A percentile compares a stretch with the other conserved stretches of the same genome.
Evolutionary conservation across 2,888 invertebrate species (phyloP).

Genomic region (Sialis lutaria): DNA sequence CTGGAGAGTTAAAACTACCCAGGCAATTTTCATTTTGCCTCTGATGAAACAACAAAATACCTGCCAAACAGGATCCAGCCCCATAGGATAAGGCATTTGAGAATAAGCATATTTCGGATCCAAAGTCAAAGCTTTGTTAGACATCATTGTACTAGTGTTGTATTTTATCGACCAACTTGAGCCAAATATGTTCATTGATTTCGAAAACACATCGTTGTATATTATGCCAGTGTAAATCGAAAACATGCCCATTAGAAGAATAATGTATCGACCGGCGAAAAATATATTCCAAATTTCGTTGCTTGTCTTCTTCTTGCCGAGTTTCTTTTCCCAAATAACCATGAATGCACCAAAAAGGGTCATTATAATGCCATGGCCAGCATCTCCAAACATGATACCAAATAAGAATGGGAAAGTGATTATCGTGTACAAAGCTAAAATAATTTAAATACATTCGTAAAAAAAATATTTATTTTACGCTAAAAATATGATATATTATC

Average conservation of each 20-base stretch:
- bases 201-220: slow-evolving; percentile 68
- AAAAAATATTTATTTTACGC: not conserved
- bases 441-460: slow-evolving; percentile 2
- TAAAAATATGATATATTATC: not conserved
- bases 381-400: slow-evolving; percentile 92
- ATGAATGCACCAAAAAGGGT: slow-evolving; percentile 63
- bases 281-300: slow-evolving; percentile 64
- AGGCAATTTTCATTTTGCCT: no score
- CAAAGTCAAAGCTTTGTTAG: slow-evolving; percentile 19
- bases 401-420: slow-evolving; percentile 92
- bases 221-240: slow-evolving; percentile 62
- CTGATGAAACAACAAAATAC: slow-evolving; percentile 15
- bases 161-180: slow-evolving; percentile 33
- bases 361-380: slow-evolving; percentile 80
- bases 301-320: slow-evolving; percentile 47
- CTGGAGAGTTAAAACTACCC: no score
- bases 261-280: slow-evolving; percentile 61
- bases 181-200: slow-evolving; percentile 55
- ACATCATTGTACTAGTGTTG: slow-evolving; percentile 12
- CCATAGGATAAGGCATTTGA: slow-evolving; percentile 44
- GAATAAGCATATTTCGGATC: slow-evolving; percentile 26
- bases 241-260: slow-evolving; percentile 60
- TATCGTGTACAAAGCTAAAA: slow-evolving; percentile 30
- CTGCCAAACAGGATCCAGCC: slow-evolving; percentile 61
- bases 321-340: slow-evolving; percentile 59